Conservation (phyloP, 2,888 invertebrate genomes). For the Athrips mouffetella region DNA sequence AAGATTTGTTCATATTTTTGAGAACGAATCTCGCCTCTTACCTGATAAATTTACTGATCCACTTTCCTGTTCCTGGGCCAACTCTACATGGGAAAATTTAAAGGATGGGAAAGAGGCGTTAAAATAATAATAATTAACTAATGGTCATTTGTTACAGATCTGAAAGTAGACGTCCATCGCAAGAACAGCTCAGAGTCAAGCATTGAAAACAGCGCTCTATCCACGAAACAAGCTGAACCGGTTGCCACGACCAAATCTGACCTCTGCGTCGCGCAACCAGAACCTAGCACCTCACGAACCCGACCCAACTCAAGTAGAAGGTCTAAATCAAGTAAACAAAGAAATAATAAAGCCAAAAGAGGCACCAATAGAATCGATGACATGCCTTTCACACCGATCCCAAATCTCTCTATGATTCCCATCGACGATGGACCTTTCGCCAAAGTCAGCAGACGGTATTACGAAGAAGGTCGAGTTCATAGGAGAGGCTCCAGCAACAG, state of each 20-base stretch:
- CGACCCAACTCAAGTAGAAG: constrained; percentile 51
- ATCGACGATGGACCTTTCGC: constrained; percentile 69
- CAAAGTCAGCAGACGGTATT: constrained; percentile 64
- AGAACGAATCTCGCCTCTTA: no score
- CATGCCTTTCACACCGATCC: constrained; percentile 54
- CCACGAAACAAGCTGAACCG: constrained; percentile 59
- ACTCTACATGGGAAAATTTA: no score
- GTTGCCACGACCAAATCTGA: constrained; percentile 59
- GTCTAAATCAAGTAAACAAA: constrained; percentile 48
- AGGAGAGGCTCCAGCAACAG: constrained; percentile 56
- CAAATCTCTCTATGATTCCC: constrained; percentile 56
- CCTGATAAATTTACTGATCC: no score
- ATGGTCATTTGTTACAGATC: constrained; percentile 75
- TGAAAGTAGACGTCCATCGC: constrained; percentile 95
- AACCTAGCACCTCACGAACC: constrained; percentile 51
- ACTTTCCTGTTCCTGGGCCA: no score
- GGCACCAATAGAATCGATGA: constrained; percentile 62
- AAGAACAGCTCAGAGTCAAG: constrained; percentile 94
- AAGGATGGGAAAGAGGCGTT: no score
- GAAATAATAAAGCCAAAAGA: constrained; percentile 49
- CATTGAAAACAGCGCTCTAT: constrained; percentile 81
- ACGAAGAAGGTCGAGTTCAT: no score
- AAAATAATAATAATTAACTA: no score
- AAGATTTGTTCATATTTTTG: no score
- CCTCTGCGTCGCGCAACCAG: constrained; percentile 55